phyloP scores from a whole-genome alignment of 2,113 vertebrate genomes.

The Nansenia antarctica region DNA sequence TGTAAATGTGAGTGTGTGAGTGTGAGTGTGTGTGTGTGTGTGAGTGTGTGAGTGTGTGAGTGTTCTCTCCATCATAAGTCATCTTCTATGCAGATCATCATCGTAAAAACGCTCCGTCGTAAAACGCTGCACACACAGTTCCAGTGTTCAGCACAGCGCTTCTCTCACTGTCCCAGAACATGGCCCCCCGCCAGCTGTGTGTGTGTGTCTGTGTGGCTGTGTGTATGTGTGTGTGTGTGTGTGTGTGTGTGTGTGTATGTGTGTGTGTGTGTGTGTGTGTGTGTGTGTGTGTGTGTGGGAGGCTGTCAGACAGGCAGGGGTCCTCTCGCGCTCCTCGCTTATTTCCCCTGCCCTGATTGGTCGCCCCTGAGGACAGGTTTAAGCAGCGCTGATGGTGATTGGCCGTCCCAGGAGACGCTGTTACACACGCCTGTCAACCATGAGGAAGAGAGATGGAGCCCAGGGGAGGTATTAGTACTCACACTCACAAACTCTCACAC shows the following conservation, averaged over 20 bases:
- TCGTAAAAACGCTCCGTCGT: constrained; percentile 41
- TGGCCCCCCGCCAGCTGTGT: background rate
- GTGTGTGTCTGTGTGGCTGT: background rate
- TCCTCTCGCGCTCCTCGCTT: background rate
- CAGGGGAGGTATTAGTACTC: constrained; percentile 42
- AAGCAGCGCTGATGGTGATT: constrained; percentile 19
- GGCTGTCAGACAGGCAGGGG: background rate
- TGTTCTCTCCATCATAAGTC: constrained; percentile 49
- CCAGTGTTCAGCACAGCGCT: background rate
- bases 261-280: constrained; percentile 10
- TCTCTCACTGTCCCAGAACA: background rate
- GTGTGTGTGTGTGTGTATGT: background rate
- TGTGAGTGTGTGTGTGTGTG: no score
- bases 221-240: background rate
- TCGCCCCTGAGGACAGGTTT: constrained; percentile 5
- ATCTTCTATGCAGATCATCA: constrained; percentile 52
- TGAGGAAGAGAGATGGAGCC: constrained; percentile 49
- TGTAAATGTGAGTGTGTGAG: no score
- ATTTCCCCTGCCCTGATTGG: constrained; percentile 11
- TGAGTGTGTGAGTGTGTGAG: no score
- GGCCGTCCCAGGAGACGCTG: constrained; percentile 19
- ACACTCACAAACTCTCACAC: no score
- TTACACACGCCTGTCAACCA: constrained; percentile 37
- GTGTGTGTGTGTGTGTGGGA: background rate
- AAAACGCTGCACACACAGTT: constrained; percentile 36